phyloP scores from a whole-genome alignment of 92 coral and sea anemone genomes.

The Epizoanthus fatuus region DNA sequence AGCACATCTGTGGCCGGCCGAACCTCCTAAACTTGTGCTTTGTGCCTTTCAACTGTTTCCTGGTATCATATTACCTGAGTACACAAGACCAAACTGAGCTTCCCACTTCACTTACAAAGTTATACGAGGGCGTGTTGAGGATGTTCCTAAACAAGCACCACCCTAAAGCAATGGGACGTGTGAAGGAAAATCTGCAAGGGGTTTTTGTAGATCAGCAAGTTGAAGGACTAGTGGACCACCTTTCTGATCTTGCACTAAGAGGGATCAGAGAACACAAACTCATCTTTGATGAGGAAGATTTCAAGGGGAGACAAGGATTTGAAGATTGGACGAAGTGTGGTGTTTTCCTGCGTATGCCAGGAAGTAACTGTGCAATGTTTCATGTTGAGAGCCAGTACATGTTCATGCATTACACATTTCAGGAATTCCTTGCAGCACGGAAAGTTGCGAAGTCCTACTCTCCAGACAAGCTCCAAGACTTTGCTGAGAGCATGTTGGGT shows the following conservation, averaged over 20 bases:
- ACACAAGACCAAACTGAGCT: constrained; percentile 41
- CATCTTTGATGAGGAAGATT: constrained; percentile 34
- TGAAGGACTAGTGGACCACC: constrained; percentile 26
- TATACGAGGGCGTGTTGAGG: constrained; percentile 38
- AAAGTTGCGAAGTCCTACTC: constrained; percentile 29
- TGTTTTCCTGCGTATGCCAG: constrained; percentile 34
- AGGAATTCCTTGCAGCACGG: constrained; percentile 42
- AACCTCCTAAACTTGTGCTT: constrained; percentile 39
- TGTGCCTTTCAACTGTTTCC: constrained; percentile 41
- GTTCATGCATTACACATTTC: constrained; percentile 44
- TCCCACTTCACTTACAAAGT: constrained; percentile 26
- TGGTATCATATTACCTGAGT: constrained; percentile 41
- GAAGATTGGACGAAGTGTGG: constrained; percentile 43
- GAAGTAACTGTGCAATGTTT: constrained; percentile 30
- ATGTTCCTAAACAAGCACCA: constrained; percentile 42
- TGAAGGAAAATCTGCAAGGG: constrained; percentile 30
- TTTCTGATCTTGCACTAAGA: constrained; percentile 28
- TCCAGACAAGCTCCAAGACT: background rate
- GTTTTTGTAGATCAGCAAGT: constrained; percentile 32
- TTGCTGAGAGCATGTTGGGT: constrained; percentile 24
- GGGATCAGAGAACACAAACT: constrained; percentile 42
- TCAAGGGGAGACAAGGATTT: constrained; percentile 28
- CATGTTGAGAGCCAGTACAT: constrained; percentile 41
- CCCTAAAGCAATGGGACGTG: constrained; percentile 31
- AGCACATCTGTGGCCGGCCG: constrained; percentile 35